These are phyloP conservation scores for Ctenoplectra terminalis DNA, from an alignment of 1,140 invertebrate species.

Conservation along the genomic window DNA sequence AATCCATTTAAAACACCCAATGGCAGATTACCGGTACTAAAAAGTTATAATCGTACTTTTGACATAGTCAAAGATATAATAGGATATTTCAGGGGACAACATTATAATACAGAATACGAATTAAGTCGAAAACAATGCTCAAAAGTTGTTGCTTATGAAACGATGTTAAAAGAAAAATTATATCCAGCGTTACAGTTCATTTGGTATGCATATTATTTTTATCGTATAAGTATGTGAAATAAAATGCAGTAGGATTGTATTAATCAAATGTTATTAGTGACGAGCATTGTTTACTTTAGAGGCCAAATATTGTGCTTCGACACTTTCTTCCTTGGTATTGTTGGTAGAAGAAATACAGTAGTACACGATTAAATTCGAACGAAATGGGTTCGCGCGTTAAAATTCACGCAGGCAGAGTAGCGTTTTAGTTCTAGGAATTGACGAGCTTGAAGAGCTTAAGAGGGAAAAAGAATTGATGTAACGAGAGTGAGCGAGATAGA, in stretches of 20 bases:
- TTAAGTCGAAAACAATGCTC: constrained; percentile 73
- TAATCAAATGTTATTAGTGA: too few species aligned
- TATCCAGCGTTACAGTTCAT: constrained; percentile 78
- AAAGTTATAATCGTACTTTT: constrained; percentile 84
- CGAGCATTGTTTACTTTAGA: too few species aligned
- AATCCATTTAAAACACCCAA: constrained; percentile 88
- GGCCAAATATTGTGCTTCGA: too few species aligned
- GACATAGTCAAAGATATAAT: constrained; percentile 87
- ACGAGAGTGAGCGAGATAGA: too few species aligned
- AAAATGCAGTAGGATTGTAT: background rate
- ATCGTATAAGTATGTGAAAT: background rate
- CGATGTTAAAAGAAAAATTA: constrained; percentile 75
- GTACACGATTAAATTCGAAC: too few species aligned
- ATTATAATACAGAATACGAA: constrained; percentile 81
- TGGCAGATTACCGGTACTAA: constrained; percentile 88
- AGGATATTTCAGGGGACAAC: constrained; percentile 85
- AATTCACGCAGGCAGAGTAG: too few species aligned
- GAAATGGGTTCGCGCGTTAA: too few species aligned
- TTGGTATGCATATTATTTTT: constrained; percentile 71
- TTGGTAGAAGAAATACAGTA: too few species aligned
- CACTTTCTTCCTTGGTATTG: too few species aligned
- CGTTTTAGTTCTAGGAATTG: too few species aligned
- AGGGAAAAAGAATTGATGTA: too few species aligned
- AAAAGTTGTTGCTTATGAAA: constrained; percentile 72
- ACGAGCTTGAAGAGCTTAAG: too few species aligned